These are phyloP conservation scores for Argyrosomus regius DNA, from an alignment of 2,797 vertebrate species.

Conservation along the genomic window DNA sequence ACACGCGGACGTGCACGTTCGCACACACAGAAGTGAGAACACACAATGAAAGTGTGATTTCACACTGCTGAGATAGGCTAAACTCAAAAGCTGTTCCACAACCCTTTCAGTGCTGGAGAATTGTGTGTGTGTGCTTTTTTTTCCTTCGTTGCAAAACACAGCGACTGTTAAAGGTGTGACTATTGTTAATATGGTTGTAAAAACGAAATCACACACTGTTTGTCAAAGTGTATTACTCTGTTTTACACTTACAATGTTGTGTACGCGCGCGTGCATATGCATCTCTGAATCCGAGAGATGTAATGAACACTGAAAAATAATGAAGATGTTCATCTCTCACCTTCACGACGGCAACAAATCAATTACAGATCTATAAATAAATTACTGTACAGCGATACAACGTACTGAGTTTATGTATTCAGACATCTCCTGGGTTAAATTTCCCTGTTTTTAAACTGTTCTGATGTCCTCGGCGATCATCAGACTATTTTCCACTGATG, in stretches of 20 bases:
- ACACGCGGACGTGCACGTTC: conserved; percentile 22
- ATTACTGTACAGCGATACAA: neutral
- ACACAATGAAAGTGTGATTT: conserved; percentile 80
- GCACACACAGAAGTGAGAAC: conserved; percentile 68
- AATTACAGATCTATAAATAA: conserved; percentile 13
- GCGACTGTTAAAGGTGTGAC: conserved; percentile 66
- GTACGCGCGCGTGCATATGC: conserved; percentile 32
- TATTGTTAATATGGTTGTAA: conserved; percentile 66
- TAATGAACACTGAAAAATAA: conserved; percentile 19
- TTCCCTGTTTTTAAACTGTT: conserved; percentile 5
- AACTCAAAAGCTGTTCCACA: conserved; percentile 75
- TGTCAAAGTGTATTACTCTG: conserved; percentile 50
- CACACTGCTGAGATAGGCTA: conserved; percentile 83
- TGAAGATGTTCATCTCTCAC: conserved; percentile 12
- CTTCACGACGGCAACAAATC: conserved; percentile 14
- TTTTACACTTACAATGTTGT: conserved; percentile 41
- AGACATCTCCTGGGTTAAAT: neutral
- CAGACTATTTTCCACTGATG: conserved; percentile 2
- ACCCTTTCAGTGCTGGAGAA: conserved; percentile 74
- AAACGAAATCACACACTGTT: conserved; percentile 55
- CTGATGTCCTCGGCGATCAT: conserved; percentile 7
- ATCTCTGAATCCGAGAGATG: conserved; percentile 27
- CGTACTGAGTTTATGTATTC: neutral
- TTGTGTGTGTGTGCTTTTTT: neutral
- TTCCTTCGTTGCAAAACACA: conserved; percentile 36